Evolutionary conservation across 2,888 invertebrate genomes (phyloP), one percentile per base, ranked within the genome.

Genomic region (Pachliopta kotzebuea): DNA sequence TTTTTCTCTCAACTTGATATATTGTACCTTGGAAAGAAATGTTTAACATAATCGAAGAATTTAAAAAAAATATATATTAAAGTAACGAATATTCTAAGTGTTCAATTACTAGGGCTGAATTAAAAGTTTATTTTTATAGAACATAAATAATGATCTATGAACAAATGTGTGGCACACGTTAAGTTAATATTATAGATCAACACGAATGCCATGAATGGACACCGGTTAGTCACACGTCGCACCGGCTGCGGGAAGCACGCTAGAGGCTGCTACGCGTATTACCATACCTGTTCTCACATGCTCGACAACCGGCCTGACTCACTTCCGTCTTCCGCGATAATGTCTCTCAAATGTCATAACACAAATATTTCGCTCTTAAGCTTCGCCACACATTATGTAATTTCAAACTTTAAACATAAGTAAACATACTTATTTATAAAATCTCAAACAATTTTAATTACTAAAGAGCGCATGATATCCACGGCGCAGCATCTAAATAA

Each of bases 321-420:
- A 75, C 79, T 88, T 88, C 86, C 88, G 84, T 76, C 86, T 86
- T 87, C 87, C 85, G 83, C 68, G 68, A 72, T 70, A 69, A 72
- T 73, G 65, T 65, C 61, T 65, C 65, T 58, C 56, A 65, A 61
- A 65, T 61, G 65, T 61, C 57, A 65, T 65, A 64, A 60, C 52
- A 60, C 29, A 53, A 54, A 60, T 60, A 54, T 50, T 42, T 57
- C 26, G 26, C 49, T 49, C 31, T 55, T n/a, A 20, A 55, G 20
- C 56, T 56, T 14, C 21, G 49, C 63, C 57, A 20, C 20, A 6
- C 17, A 8, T 63, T 58, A 63, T 29, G 54, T 53, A 63, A 63
- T 56, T 31, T 42, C n/a, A n/a, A 1, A 50, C 20, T 9, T 23
- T 52, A n/a, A n/a, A 29, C 24, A 24, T 56, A n/a, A 26, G 6